phyloP scores from a whole-genome alignment of 2,797 vertebrate species.

The Coregonus ussuriensis region DNA sequence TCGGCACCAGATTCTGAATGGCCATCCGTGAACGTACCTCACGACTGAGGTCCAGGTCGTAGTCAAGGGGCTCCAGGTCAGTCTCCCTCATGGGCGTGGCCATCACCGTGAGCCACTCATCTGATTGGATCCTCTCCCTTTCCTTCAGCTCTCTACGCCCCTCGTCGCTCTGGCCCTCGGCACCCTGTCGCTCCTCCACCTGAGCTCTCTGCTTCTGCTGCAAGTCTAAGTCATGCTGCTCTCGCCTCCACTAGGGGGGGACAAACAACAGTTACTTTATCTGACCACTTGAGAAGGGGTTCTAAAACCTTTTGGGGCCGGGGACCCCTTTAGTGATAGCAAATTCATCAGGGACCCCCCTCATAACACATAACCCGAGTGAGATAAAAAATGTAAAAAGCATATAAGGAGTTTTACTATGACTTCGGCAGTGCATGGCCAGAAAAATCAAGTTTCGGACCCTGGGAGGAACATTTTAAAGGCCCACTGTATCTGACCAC shows the following conservation, averaged over 20 bases:
- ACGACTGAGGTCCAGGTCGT: conserved; percentile 88
- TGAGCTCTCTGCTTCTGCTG: conserved; percentile 75
- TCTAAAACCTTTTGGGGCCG: too few species aligned
- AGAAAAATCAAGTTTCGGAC: too few species aligned
- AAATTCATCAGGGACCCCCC: too few species aligned
- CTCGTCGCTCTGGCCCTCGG: conserved; percentile 70
- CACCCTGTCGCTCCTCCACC: conserved; percentile 66
- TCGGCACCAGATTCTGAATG: neutral
- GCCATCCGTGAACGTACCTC: conserved; percentile 77
- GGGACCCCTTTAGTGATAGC: too few species aligned
- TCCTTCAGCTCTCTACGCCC: conserved; percentile 72
- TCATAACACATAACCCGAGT: too few species aligned
- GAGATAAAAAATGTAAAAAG: too few species aligned
- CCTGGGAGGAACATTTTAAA: too few species aligned
- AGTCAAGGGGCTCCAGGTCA: conserved; percentile 89
- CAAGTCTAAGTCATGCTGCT: conserved; percentile 84
- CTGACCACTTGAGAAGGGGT: neutral
- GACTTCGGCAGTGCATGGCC: too few species aligned
- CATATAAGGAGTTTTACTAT: too few species aligned
- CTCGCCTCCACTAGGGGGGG: conserved; percentile 78
- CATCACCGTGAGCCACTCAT: conserved; percentile 78
- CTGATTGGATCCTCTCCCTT: conserved; percentile 68
- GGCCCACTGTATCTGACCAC: neutral
- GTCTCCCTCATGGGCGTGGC: conserved; percentile 73
- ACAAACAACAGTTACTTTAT: conserved; percentile 25